phyloP scores from a whole-genome alignment of 2,888 invertebrate species.

The Liopterus haemorrhoidalis region DNA sequence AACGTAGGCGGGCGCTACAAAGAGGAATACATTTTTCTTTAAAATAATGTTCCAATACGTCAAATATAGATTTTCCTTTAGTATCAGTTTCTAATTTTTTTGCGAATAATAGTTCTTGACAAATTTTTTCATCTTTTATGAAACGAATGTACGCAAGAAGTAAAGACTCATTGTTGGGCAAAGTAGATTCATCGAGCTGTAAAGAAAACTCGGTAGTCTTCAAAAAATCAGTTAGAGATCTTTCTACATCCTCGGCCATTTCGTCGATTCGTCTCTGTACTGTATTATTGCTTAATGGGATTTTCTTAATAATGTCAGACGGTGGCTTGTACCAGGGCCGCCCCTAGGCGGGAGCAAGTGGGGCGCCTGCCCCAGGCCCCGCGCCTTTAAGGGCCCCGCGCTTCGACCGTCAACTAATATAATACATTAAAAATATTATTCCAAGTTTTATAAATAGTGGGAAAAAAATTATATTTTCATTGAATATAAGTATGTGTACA shows the following conservation, averaged over 20 bases:
- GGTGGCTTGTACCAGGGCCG: too few species aligned
- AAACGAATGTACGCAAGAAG: slow-evolving; percentile 34
- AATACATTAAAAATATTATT: too few species aligned
- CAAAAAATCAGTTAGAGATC: slow-evolving; percentile 32
- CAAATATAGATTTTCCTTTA: slow-evolving; percentile 27
- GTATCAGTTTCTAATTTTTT: too few species aligned
- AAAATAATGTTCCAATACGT: slow-evolving; percentile 15
- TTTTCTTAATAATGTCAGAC: slow-evolving; percentile 33
- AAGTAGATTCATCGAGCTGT: slow-evolving; percentile 36
- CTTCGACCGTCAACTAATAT: too few species aligned
- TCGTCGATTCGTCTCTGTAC: slow-evolving; percentile 36
- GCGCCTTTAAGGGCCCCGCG: too few species aligned
- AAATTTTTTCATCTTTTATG: slow-evolving; percentile 32
- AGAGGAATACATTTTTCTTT: slow-evolving; percentile 19
- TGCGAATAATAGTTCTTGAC: slow-evolving; percentile 35
- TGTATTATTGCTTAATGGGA: slow-evolving; percentile 34
- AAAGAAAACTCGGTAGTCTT: slow-evolving; percentile 33
- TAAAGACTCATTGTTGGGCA: slow-evolving; percentile 32
- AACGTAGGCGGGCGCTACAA: too few species aligned
- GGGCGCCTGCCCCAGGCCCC: too few species aligned
- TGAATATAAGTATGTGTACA: too few species aligned
- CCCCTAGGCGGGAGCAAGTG: too few species aligned
- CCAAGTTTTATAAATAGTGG: too few species aligned
- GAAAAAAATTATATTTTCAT: too few species aligned
- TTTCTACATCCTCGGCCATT: slow-evolving; percentile 38